These are phyloP conservation scores for Sarcophaga subvicina DNA, from an alignment of 2,888 invertebrate genomes.

Conservation along the genomic window DNA sequence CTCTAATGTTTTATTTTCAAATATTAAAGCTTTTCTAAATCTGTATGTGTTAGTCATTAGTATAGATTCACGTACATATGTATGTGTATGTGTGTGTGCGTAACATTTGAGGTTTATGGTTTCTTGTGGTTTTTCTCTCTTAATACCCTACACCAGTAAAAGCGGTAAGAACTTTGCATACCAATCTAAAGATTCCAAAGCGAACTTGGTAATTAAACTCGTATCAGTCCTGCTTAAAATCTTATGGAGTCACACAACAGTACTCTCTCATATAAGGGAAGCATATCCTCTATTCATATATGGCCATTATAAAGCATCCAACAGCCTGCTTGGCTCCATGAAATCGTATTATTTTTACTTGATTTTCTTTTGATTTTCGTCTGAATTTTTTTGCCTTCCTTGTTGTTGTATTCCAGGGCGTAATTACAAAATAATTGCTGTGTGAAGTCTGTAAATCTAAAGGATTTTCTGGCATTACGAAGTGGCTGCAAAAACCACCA, in stretches of 20 bases:
- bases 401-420: conserved; percentile 19
- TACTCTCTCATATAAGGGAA: no score
- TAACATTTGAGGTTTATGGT: conserved; percentile 18
- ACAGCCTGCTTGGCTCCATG: no score
- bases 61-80: background rate
- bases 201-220: no score
- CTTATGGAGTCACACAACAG: no score
- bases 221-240: no score
- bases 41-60: background rate
- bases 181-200: no score
- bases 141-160: no score
- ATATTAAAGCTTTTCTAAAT: conserved; percentile 9
- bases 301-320: no score
- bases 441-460: conserved; percentile 50
- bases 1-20: conserved; percentile 1
- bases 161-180: no score
- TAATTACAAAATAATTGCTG: conserved; percentile 59
- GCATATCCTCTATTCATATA: no score
- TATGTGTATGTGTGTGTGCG: background rate
- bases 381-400: background rate
- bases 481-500: background rate
- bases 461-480: conserved; percentile 54
- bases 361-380: conserved; percentile 11
- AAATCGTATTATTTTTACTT: no score
- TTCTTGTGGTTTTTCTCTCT: conserved; percentile 9